Conservation (phyloP, 2,113 vertebrate species). For the Cettia cetti region DNA sequence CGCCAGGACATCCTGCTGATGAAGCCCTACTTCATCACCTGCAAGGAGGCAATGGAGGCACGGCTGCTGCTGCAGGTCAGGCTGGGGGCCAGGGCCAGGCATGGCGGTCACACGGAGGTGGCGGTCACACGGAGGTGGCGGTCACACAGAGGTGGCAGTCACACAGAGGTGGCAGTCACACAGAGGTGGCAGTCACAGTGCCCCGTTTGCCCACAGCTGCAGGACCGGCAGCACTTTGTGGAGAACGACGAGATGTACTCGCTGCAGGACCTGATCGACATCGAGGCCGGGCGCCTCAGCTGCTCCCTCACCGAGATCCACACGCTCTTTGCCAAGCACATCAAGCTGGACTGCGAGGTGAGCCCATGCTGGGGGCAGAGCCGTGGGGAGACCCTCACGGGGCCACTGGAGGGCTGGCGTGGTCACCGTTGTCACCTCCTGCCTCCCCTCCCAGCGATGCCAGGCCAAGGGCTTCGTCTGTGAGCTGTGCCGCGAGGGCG, state of each 20-base stretch:
- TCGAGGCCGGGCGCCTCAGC: constrained; percentile 86
- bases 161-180: rapidly evolving
- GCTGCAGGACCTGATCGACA: constrained; percentile 92
- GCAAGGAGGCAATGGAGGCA: constrained; percentile 95
- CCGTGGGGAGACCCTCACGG: rapidly evolving
- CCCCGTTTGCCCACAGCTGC: constrained; percentile 76
- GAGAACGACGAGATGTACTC: constrained; percentile 99
- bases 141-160: rapidly evolving
- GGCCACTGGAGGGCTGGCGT: rapidly evolving
- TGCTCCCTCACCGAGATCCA: constrained; percentile 94
- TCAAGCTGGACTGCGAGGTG: constrained; percentile 98
- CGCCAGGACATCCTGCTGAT: constrained; percentile 96
- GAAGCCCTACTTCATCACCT: constrained; percentile 98
- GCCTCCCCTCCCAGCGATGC: constrained; percentile 77
- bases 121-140: background rate
- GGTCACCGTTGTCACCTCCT: background rate
- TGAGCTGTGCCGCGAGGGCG: constrained; percentile 96
- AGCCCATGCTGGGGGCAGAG: background rate
- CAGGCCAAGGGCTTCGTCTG: constrained; percentile 98
- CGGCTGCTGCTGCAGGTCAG: constrained; percentile 90
- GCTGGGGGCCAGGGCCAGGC: rapidly evolving
- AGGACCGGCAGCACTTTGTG: constrained; percentile 97
- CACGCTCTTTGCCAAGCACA: constrained; percentile 97
- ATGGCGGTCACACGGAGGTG: background rate
- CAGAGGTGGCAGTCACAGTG: background rate